phyloP scores from a whole-genome alignment of 2,888 invertebrate genomes.

The Machimus atricapillus region DNA sequence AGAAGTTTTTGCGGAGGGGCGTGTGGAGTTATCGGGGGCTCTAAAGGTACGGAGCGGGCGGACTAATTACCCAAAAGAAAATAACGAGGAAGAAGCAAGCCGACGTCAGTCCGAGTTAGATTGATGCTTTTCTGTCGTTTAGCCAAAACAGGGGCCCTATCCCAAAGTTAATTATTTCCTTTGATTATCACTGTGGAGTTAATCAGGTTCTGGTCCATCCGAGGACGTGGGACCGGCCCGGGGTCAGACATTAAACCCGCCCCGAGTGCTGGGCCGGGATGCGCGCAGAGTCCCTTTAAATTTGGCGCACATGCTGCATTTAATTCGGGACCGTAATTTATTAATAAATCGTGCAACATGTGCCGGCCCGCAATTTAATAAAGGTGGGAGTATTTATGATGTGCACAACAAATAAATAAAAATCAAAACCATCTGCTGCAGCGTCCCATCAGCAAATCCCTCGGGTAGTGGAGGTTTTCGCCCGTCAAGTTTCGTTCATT shows the following conservation, averaged over 20 bases:
- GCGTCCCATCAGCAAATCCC: neutral
- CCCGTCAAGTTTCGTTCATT: neutral
- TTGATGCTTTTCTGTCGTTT: constrained; percentile 11
- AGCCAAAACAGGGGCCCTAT: neutral
- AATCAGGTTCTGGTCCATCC: neutral
- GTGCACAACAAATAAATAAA: constrained; percentile 23
- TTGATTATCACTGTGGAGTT: neutral
- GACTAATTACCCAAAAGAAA: neutral
- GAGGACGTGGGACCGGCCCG: neutral
- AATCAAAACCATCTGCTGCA: constrained; percentile 12
- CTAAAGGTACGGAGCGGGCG: neutral
- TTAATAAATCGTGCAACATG: neutral
- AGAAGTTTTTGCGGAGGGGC: neutral
- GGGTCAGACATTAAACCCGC: neutral
- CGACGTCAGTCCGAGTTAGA: neutral
- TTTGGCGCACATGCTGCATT: neutral
- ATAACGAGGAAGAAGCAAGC: neutral
- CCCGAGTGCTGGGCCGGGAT: neutral
- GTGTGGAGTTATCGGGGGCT: neutral
- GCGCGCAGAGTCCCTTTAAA: neutral
- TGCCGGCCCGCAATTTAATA: neutral
- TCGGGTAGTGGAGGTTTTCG: neutral
- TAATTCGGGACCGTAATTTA: neutral
- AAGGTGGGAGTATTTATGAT: neutral
- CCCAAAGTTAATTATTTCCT: constrained; percentile 27